Evolutionary conservation across 2,888 invertebrate species (phyloP).

Genomic region (Phrixothrix hirtus): DNA sequence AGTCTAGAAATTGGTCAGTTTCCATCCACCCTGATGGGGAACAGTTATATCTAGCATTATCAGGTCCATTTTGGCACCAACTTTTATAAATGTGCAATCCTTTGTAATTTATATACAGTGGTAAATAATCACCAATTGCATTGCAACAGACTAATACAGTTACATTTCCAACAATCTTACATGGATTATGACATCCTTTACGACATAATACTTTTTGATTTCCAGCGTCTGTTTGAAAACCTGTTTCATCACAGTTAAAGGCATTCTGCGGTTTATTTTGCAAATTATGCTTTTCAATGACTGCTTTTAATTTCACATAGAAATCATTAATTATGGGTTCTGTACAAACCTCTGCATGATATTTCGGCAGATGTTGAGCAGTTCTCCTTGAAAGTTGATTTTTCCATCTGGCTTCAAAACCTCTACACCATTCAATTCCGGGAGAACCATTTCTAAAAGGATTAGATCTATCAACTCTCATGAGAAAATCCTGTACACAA

Average conservation of each 20-base stretch:
- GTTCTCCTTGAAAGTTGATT: conserved; percentile 14
- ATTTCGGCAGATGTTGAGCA: conserved; percentile 25
- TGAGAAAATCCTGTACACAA: conserved; percentile 25
- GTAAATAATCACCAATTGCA: conserved; percentile 27
- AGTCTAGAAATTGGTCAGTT: no score
- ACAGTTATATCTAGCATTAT: conserved; percentile 27
- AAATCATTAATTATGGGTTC: conserved; percentile 21
- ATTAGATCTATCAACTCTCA: conserved; percentile 22
- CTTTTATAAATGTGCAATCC: conserved; percentile 27
- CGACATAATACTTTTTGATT: background rate
- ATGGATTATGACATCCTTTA: background rate
- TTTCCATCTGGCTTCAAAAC: conserved; percentile 27
- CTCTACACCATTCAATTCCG: conserved; percentile 26
- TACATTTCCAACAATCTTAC: background rate
- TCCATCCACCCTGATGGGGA: conserved; percentile 34
- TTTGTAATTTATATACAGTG: conserved; percentile 32
- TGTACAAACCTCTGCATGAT: conserved; percentile 18
- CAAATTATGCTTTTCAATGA: conserved; percentile 9
- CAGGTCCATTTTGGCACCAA: conserved; percentile 16
- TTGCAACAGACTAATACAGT: conserved; percentile 27
- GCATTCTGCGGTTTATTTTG: conserved; percentile 6
- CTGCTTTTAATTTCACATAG: conserved; percentile 20
- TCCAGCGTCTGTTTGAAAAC: conserved; percentile 2
- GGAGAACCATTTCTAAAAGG: conserved; percentile 30
- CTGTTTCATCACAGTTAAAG: conserved; percentile 4